phyloP scores from a whole-genome alignment of 2,797 vertebrate genomes.

The Pangasius larnaudii region DNA sequence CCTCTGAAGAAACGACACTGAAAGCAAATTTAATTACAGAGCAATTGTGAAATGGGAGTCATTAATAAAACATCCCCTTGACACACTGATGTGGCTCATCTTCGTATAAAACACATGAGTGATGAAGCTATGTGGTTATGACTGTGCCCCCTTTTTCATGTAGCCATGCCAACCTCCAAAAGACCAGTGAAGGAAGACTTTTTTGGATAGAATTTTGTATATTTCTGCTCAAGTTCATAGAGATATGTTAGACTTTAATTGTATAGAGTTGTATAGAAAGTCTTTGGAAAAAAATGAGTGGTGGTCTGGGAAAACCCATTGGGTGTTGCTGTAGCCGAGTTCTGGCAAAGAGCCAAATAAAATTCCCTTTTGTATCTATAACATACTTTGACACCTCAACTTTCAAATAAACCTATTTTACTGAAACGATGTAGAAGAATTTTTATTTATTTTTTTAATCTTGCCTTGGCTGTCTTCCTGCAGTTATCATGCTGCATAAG shows the following conservation, averaged over 20 bases:
- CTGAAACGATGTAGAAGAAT: not conserved
- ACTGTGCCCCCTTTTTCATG: not conserved
- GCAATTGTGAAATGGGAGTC: not conserved
- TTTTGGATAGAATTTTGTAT: not conserved
- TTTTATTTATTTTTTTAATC: not conserved
- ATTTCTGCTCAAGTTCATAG: not conserved
- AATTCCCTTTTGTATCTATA: not conserved
- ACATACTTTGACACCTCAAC: not conserved
- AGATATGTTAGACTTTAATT: not conserved
- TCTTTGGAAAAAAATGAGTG: not conserved
- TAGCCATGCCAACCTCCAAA: constrained; percentile 1
- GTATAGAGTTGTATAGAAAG: not conserved
- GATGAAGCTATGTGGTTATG: not conserved
- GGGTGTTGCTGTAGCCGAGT: not conserved
- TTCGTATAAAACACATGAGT: constrained; percentile 3
- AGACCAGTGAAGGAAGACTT: not conserved
- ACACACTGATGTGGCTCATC: not conserved
- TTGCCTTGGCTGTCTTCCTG: not conserved
- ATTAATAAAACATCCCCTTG: not conserved
- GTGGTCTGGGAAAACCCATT: not conserved
- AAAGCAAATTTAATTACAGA: constrained; percentile 21
- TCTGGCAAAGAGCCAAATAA: not conserved
- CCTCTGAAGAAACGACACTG: constrained; percentile 12
- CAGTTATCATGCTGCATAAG: not conserved
- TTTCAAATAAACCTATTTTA: not conserved